Base-by-base conservation (phyloP, 35 echinoderm and acorn worm species). In the Apostichopus parvimensis region DNA sequence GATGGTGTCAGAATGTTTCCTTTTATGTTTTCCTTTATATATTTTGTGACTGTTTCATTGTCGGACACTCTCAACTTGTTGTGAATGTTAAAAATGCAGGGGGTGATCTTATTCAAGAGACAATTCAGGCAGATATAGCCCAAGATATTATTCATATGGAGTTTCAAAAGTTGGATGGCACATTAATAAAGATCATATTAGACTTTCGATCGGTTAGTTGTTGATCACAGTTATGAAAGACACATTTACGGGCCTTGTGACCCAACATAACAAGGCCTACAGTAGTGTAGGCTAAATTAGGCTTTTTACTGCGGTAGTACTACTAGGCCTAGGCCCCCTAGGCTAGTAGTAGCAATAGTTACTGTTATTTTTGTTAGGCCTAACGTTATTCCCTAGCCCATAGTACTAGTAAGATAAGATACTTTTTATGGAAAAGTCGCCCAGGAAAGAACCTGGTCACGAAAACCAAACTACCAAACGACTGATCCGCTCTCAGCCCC, bases 81-180 rank as follows among this genome's bases (percentile, higher is more conserved):
- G 93, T 99, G 17, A 99, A 99, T 81, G 97, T 99, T 12, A 99
- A 99, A 92, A 99, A 99, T 90, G 91, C 95, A 79, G 97, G 97
- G 12, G 97, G 97, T 5, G 97, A 99, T 91, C 90, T 99, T 22
- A 95, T 94, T 9, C 94, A 99, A 90, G 95, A 99, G 78, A 93
- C 80, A 58, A 96, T 99, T 76, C 65, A 92, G 20, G 95, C 95
- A 11, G 93, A 99, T 78, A 90, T 90, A 9, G 79, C 76, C 21
- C 82, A 96, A 53, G 94, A 99, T 80, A 73, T 91, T 10, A 96
- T 99, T 26, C 78, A 66, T 21, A 77, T 99, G 75, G 87, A 94
- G 70, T 99, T 99, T 64, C 94, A 94, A 73, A 99, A 96, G 60
- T 83, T 95, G 71, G 97, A 99, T 90, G 97, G 97, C 58, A 99